Evolutionary conservation across 2,888 invertebrate genomes (phyloP).

Genomic region (Eristalis arbustorum): DNA sequence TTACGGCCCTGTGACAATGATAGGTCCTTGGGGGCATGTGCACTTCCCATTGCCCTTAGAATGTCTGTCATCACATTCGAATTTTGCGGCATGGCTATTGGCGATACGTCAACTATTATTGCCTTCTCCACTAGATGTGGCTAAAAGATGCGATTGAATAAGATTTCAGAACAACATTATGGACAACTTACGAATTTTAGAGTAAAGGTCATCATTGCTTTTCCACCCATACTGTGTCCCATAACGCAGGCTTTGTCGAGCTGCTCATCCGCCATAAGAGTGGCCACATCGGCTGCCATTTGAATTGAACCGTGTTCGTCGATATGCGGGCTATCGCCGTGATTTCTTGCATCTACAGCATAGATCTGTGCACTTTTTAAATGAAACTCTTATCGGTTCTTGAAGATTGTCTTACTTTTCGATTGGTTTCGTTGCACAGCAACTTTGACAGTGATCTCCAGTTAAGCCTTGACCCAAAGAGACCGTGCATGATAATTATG

Average conservation of each 20-base stretch:
- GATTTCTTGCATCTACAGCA: conserved; percentile 93
- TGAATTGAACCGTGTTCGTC: conserved; percentile 86
- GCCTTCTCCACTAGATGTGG: conserved; percentile 85
- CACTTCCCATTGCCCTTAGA: conserved; percentile 85
- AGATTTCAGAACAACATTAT: background rate
- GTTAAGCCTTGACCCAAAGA: conserved; percentile 93
- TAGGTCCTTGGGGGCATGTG: conserved; percentile 82
- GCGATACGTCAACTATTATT: conserved; percentile 88
- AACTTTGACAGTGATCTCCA: conserved; percentile 91
- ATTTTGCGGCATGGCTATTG: conserved; percentile 82
- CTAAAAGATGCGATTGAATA: conserved; percentile 74
- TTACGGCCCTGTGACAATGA: background rate
- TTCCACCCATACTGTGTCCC: conserved; percentile 98
- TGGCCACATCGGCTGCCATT: conserved; percentile 87
- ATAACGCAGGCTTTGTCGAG: conserved; percentile 86
- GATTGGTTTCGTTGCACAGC: conserved; percentile 81
- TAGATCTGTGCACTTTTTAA: conserved; percentile 71
- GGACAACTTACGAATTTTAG: conserved; percentile 83
- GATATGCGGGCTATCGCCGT: conserved; percentile 93
- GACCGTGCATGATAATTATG: conserved; percentile 90
- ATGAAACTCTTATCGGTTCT: background rate
- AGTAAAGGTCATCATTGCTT: conserved; percentile 91
- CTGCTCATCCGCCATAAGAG: conserved; percentile 84
- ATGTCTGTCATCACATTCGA: conserved; percentile 83
- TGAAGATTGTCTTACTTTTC: conserved; percentile 81